phyloP scores from a whole-genome alignment of 2,888 invertebrate species.

The Choristoneura rosaceana region DNA sequence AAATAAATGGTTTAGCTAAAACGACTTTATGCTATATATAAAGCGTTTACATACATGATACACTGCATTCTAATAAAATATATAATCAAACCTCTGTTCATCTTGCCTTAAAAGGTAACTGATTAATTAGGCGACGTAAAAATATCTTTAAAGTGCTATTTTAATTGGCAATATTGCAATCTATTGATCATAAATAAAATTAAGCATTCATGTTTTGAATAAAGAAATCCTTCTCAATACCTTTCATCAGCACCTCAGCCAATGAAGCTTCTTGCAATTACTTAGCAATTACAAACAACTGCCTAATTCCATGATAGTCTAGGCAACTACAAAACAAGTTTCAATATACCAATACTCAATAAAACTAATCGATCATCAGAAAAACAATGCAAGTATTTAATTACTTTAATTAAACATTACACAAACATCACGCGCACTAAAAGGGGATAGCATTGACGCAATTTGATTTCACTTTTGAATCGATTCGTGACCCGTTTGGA shows the following conservation, averaged over 20 bases:
- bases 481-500: constrained; percentile 49
- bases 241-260: background rate
- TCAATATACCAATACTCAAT: background rate
- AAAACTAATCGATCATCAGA: background rate
- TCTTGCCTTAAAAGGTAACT: too few species aligned
- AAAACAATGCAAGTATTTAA: background rate
- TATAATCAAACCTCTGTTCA: too few species aligned
- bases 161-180: constrained; percentile 2
- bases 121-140: too few species aligned
- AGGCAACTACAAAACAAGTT: background rate
- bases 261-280: background rate
- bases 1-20: too few species aligned
- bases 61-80: too few species aligned
- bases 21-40: too few species aligned
- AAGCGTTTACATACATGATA: too few species aligned
- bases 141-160: too few species aligned
- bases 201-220: background rate
- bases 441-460: constrained; percentile 47
- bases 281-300: background rate
- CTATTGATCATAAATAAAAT: background rate
- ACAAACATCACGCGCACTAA: background rate
- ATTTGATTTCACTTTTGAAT: constrained; percentile 54
- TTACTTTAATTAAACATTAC: background rate
- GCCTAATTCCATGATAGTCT: background rate
- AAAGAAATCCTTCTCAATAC: background rate